Conservation (phyloP, 2,888 invertebrate genomes). For the Automeris io region DNA sequence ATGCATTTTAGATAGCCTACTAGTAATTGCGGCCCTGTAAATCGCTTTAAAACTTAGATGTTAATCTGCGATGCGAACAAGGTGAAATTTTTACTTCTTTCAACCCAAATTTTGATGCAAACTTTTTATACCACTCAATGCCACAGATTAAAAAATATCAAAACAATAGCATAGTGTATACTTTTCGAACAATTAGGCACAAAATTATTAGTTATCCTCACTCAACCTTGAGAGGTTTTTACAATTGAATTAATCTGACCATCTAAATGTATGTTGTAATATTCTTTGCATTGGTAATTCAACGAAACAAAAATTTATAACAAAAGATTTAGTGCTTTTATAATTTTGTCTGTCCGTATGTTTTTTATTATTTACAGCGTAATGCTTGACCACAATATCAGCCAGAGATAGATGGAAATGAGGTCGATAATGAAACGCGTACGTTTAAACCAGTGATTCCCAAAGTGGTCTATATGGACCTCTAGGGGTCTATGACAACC, state of each 20-base stretch:
- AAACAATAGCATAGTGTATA: neutral
- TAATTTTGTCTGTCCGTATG: neutral
- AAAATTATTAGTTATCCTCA: slow-evolving; percentile 9
- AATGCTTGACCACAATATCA: too few species aligned
- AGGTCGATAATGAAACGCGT: too few species aligned
- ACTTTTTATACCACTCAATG: slow-evolving; percentile 18
- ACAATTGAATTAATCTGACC: slow-evolving; percentile 7
- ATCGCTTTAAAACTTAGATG: slow-evolving; percentile 17
- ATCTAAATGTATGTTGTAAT: slow-evolving; percentile 3
- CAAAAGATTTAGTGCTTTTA: neutral
- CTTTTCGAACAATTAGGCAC: neutral
- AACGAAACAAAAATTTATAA: neutral
- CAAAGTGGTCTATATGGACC: too few species aligned
- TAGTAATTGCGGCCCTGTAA: too few species aligned
- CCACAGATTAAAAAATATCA: neutral
- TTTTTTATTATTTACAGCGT: too few species aligned
- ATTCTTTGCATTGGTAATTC: slow-evolving; percentile 1
- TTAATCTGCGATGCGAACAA: slow-evolving; percentile 18
- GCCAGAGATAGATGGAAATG: too few species aligned
- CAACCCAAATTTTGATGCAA: slow-evolving; percentile 10
- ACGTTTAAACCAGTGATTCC: too few species aligned
- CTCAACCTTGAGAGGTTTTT: slow-evolving; percentile 6
- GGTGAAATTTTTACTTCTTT: slow-evolving; percentile 22
- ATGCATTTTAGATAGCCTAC: too few species aligned
- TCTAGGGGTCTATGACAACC: too few species aligned